Base-by-base conservation (phyloP, 2,797 vertebrate genomes). In the Tokudaia tokunoshimensis region DNA sequence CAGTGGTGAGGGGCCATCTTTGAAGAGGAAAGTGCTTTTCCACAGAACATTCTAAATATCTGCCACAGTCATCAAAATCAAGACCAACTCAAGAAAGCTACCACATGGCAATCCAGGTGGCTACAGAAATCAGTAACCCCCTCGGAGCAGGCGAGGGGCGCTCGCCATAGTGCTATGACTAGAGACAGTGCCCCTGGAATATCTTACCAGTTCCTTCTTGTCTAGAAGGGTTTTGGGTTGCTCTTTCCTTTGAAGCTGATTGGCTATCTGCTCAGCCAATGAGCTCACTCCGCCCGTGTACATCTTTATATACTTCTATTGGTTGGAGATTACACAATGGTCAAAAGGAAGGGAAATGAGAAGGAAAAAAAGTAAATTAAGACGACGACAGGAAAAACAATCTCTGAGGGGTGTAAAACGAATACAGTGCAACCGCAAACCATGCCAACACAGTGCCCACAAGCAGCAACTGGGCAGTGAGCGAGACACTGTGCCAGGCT, bases 181-280 rank as follows among this genome's bases (percentile, higher is more conserved):
- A 98, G 96, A 95, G 81, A 98, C 59, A 57, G 10, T 91, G 90
- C 52, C 93, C 92, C 93, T 15, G n/a, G 95, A 8, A 92, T 75
- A 47, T 87, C 94, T 99, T 99, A 99, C 99, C 99, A 99, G 99
- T 98, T 99, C 99, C 99, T 99, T 99, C 98, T 99, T 99, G 98
- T 99, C 99, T 99, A 99, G 99, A 98, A 98, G 98, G 98, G 99
- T 98, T 98, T 99, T 99, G 98, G 99, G 98, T 14, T 99, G 99
- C 95, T 99, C 99, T 99, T 99, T 99, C 98, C 99, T 98, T 97
- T 99, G 99, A 98, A 99, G 99, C 99, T 99, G 99, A 99, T 96
- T 99, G 99, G 99, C 99, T 99, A 99, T 99, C 98, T 99, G 99
- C 98, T 99, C 99, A 99, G 99, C 99, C 99, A 99, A 98, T 97